These are phyloP conservation scores for Semibalanus balanoides DNA, from an alignment of 1,140 invertebrate genomes.

Conservation along the genomic window DNA sequence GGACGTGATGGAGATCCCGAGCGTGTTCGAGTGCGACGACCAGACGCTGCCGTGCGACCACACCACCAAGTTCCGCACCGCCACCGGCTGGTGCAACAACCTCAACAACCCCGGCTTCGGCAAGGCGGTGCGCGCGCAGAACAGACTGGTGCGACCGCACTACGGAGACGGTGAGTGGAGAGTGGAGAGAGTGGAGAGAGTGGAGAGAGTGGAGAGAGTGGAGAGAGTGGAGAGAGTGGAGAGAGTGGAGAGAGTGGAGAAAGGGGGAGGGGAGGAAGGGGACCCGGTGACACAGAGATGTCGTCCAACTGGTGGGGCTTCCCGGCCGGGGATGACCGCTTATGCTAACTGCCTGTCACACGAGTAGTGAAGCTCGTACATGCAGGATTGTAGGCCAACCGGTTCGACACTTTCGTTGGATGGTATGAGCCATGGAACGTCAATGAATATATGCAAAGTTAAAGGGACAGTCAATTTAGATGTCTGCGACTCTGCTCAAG, in stretches of 20 bases:
- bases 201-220: conserved; percentile 13
- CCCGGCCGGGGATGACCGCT: too few relatives aligned
- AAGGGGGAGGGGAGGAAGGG: not conserved
- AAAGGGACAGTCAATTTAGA: too few relatives aligned
- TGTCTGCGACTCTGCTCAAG: too few relatives aligned
- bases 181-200: too few relatives aligned
- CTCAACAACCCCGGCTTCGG: conserved; percentile 37
- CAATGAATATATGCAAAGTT: too few relatives aligned
- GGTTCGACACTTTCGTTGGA: too few relatives aligned
- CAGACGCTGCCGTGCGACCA: conserved; percentile 42
- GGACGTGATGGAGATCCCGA: conserved; percentile 32
- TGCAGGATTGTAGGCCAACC: too few relatives aligned
- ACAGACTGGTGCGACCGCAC: conserved; percentile 34
- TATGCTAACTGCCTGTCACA: too few relatives aligned
- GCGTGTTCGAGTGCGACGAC: conserved; percentile 35
- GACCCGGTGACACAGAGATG: not conserved
- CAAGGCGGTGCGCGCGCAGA: conserved; percentile 34
- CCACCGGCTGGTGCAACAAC: conserved; percentile 47
- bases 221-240: conserved; percentile 13
- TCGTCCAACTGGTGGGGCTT: too few relatives aligned
- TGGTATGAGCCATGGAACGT: too few relatives aligned
- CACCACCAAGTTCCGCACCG: conserved; percentile 37
- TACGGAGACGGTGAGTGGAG: conserved; percentile 38
- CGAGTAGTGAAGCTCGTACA: too few relatives aligned
- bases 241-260: conserved; percentile 12